Evolutionary conservation across 1,140 invertebrate species (phyloP).

Genomic region (Heliconius congener): DNA sequence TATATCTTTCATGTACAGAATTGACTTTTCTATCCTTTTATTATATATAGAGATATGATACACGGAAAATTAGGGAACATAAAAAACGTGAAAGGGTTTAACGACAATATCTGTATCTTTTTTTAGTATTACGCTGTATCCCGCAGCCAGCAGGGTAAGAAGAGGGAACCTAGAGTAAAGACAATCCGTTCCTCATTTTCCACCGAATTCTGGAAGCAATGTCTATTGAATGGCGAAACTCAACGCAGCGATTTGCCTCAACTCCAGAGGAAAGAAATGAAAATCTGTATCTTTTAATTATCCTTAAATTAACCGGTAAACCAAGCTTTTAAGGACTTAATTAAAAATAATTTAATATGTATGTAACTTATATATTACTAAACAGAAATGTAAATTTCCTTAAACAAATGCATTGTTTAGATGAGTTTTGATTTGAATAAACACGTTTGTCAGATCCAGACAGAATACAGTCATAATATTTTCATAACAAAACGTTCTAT

Average conservation of each 20-base stretch:
- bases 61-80: not conserved
- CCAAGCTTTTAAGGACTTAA: not conserved
- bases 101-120: not conserved
- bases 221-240: too few species aligned
- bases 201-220: too few species aligned
- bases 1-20: too few species aligned
- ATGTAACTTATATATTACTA: not conserved
- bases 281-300: not conserved
- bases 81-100: not conserved
- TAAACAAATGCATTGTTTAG: not conserved
- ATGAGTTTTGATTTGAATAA: slow-evolving; percentile 18
- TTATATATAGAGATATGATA: too few species aligned
- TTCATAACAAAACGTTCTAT: slow-evolving; percentile 24
- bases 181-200: too few species aligned
- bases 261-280: too few species aligned
- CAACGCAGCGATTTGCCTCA: too few species aligned
- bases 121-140: too few species aligned
- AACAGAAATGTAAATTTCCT: not conserved
- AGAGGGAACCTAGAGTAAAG: too few species aligned
- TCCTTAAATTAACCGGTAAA: not conserved
- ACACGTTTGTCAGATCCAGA: slow-evolving; percentile 28
- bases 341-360: not conserved
- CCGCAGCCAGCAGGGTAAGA: too few species aligned
- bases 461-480: slow-evolving; percentile 14
- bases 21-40: too few species aligned